These are phyloP conservation scores for Ptychadena robeensis DNA, from an alignment of 2,797 vertebrate genomes.

Conservation along the genomic window DNA sequence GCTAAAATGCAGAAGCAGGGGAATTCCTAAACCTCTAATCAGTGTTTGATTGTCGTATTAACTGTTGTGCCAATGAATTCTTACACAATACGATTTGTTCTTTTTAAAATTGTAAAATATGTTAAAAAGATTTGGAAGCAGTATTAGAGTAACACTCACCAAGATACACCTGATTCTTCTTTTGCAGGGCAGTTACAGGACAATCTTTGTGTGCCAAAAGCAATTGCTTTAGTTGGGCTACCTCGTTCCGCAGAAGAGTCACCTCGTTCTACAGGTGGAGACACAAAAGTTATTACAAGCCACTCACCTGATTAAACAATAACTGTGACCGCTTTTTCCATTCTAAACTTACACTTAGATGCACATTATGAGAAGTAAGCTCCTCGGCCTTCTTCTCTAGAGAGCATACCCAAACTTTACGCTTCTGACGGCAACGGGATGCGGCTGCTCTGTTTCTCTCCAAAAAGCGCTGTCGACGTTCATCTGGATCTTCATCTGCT, in stretches of 20 bases:
- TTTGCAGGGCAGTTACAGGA: conserved; percentile 94
- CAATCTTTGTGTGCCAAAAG: conserved; percentile 98
- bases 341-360: conserved; percentile 86
- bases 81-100: neutral
- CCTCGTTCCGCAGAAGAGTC: conserved; percentile 92
- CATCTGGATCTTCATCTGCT: conserved; percentile 92
- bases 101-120: too few species aligned
- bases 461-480: conserved; percentile 92
- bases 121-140: too few species aligned
- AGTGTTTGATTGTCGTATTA: too few species aligned
- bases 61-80: too few species aligned
- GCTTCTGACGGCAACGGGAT: conserved; percentile 94
- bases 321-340: too few species aligned
- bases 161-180: conserved; percentile 90
- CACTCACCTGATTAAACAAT: too few species aligned
- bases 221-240: conserved; percentile 97
- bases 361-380: conserved; percentile 90
- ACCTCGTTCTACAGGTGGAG: conserved; percentile 88
- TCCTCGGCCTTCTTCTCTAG: conserved; percentile 97
- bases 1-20: too few species aligned
- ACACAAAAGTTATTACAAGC: conserved; percentile 54
- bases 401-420: conserved; percentile 94
- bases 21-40: too few species aligned
- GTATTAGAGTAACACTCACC: conserved; percentile 74
- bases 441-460: conserved; percentile 94